These are phyloP conservation scores for Choreutis nemorana DNA, from an alignment of 2,888 invertebrate genomes.

Conservation along the genomic window DNA sequence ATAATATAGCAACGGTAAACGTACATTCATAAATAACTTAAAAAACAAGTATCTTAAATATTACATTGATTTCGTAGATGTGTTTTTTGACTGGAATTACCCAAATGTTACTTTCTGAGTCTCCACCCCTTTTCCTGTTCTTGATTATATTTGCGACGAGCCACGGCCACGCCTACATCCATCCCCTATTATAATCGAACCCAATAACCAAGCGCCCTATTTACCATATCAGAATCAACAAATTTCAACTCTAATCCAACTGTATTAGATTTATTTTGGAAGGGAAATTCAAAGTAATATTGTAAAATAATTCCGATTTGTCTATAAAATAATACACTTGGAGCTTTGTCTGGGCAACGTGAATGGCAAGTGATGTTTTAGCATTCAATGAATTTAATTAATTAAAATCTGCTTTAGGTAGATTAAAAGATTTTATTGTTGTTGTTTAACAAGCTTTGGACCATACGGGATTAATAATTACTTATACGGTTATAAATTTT, in stretches of 20 bases:
- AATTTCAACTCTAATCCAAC: constrained; percentile 16
- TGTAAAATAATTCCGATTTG: constrained; percentile 42
- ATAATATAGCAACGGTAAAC: too few species aligned
- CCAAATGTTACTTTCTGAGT: too few species aligned
- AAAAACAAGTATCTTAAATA: too few species aligned
- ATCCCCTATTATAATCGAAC: constrained; percentile 54
- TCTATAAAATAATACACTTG: constrained; percentile 65
- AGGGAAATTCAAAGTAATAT: constrained; percentile 14
- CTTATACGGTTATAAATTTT: too few species aligned
- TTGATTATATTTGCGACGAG: constrained; percentile 64
- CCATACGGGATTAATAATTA: too few species aligned
- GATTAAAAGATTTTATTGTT: constrained; percentile 23
- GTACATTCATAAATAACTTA: too few species aligned
- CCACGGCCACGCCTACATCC: constrained; percentile 56
- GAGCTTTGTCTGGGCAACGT: constrained; percentile 57
- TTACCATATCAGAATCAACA: constrained; percentile 12
- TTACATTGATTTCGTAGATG: too few species aligned
- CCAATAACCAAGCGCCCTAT: constrained; percentile 24
- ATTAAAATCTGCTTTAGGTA: constrained; percentile 44
- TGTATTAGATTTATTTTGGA: constrained; percentile 9
- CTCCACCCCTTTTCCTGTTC: constrained; percentile 17
- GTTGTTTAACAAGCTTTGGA: neutral
- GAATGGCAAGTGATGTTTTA: constrained; percentile 57
- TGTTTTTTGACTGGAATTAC: too few species aligned
- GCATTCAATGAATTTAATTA: constrained; percentile 56